phyloP scores from a whole-genome alignment of 2,888 invertebrate species.

The Standfussiana lucernea region DNA sequence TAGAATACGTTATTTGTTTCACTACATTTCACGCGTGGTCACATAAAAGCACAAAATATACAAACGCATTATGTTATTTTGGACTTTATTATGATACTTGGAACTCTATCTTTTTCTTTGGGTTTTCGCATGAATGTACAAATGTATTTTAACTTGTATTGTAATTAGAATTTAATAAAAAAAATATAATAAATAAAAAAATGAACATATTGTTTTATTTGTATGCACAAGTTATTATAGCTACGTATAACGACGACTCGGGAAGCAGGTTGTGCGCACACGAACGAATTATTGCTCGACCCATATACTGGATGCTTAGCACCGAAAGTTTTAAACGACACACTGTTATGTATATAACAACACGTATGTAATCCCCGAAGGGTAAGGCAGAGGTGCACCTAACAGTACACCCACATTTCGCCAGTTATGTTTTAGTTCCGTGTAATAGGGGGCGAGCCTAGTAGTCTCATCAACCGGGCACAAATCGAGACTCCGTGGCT shows the following conservation, averaged over 20 bases:
- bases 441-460: background rate
- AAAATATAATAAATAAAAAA: too few relatives aligned
- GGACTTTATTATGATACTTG: background rate
- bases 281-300: too few relatives aligned
- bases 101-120: background rate
- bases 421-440: background rate
- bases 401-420: too few relatives aligned
- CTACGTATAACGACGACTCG: too few relatives aligned
- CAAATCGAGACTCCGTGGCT: too few relatives aligned
- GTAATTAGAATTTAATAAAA: too few relatives aligned
- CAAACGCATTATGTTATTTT: background rate
- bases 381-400: background rate
- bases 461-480: background rate
- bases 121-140: background rate
- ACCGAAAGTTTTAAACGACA: too few relatives aligned
- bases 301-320: too few relatives aligned
- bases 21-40: background rate
- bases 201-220: too few relatives aligned
- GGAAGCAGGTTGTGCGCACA: too few relatives aligned
- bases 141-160: too few relatives aligned
- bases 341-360: background rate
- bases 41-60: background rate
- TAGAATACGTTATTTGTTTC: background rate
- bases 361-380: background rate
- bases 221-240: too few relatives aligned